Percentiles rank a stretch among this genome's conserved stretches.
phyloP scores from a whole-genome alignment of 2,113 vertebrate genomes.

The Eidolon helvum region DNA sequence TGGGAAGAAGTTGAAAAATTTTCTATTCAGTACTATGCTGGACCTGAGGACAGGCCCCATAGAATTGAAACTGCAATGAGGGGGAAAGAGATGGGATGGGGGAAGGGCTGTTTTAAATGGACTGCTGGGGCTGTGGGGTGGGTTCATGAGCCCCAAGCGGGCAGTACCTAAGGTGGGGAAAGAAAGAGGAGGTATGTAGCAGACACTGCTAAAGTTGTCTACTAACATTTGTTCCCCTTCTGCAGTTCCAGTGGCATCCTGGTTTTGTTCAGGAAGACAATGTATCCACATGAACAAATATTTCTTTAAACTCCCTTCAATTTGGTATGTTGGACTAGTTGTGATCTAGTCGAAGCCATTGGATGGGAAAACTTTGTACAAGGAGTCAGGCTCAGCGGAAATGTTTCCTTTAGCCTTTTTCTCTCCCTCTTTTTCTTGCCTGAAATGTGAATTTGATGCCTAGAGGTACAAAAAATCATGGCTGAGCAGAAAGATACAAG shows the following conservation, averaged over 20 bases:
- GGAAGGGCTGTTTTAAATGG: neutral
- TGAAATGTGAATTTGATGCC: neutral
- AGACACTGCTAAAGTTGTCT: neutral
- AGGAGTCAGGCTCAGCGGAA: neutral
- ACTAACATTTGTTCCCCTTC: neutral
- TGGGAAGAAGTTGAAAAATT: neutral
- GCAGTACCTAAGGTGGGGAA: neutral
- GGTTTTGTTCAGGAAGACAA: neutral
- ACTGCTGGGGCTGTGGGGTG: accelerated
- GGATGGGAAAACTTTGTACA: neutral
- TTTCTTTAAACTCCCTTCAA: neutral
- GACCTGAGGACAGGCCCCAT: neutral
- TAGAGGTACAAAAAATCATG: neutral
- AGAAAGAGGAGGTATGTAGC: neutral
- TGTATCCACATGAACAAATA: neutral
- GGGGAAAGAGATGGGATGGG: neutral
- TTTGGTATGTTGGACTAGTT: neutral
- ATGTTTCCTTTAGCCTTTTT: neutral
- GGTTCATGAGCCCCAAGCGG: accelerated
- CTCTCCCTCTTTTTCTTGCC: neutral
- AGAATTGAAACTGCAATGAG: neutral
- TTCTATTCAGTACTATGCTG: neutral
- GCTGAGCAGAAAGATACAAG: neutral
- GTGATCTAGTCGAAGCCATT: neutral
- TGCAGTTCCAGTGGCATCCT: neutral